Conservation (phyloP, 35 echinoderm and acorn worm species). For the Ophioderma brevispina region DNA sequence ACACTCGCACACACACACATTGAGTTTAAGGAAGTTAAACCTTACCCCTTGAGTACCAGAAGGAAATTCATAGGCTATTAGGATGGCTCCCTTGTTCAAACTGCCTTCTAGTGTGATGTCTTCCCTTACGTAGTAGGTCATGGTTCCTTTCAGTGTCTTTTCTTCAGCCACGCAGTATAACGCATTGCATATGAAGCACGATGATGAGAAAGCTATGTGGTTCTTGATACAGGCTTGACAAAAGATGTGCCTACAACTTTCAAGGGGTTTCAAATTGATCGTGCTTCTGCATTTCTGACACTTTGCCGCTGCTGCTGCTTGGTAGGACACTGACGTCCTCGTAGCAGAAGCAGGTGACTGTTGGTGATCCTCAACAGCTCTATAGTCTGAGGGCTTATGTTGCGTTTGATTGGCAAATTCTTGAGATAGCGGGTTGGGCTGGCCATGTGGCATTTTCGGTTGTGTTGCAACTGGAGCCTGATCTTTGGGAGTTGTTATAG, state of each 20-base stretch:
- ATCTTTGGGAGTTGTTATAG: neutral
- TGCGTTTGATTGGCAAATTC: neutral
- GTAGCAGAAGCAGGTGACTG: neutral
- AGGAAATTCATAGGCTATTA: neutral
- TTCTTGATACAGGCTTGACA: neutral
- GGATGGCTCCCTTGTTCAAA: neutral
- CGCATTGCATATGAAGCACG: neutral
- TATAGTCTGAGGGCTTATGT: neutral
- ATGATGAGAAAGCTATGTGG: neutral
- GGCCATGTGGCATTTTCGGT: neutral
- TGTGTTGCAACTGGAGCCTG: neutral
- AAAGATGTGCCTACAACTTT: neutral
- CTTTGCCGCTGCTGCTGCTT: neutral
- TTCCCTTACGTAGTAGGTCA: neutral
- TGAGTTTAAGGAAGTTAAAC: too few relatives aligned
- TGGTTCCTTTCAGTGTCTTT: neutral
- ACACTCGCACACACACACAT: too few relatives aligned
- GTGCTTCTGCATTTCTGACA: neutral
- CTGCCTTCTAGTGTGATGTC: neutral
- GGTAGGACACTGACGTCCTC: neutral
- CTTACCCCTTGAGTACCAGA: neutral
- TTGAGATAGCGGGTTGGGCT: neutral
- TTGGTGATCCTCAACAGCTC: neutral
- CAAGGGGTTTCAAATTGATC: neutral
- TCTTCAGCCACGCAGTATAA: neutral